phyloP scores from a whole-genome alignment of 2,888 invertebrate genomes.

The Polyommatus icarus region DNA sequence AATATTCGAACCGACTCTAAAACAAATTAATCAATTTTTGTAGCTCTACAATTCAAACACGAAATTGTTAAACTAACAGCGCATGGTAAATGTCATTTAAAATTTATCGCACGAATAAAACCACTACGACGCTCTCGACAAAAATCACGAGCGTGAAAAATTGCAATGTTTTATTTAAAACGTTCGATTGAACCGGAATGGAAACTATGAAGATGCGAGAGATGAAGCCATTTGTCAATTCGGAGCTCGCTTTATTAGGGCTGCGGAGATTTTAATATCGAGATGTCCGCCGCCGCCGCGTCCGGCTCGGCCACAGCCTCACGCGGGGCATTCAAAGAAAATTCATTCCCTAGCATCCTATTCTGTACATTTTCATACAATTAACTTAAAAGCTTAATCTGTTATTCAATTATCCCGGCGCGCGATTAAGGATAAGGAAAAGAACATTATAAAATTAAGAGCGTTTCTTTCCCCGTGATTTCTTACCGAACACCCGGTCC shows the following conservation, averaged over 20 bases:
- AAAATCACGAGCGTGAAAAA: constrained; percentile 10
- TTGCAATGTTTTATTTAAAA: constrained; percentile 1
- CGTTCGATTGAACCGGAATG: background rate
- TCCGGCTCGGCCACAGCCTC: background rate
- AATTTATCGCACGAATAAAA: constrained; percentile 23
- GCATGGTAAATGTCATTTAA: constrained; percentile 9
- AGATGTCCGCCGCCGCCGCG: background rate
- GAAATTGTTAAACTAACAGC: constrained; percentile 17
- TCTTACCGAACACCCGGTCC: constrained; percentile 17
- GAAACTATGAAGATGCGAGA: background rate
- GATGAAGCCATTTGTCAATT: constrained; percentile 19
- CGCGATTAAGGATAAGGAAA: constrained; percentile 20
- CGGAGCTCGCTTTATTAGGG: background rate
- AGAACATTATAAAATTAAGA: constrained; percentile 25
- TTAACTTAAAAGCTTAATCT: constrained; percentile 28
- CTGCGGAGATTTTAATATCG: constrained; percentile 3
- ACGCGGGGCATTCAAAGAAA: background rate
- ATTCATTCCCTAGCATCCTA: background rate
- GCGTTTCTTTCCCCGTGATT: constrained; percentile 21
- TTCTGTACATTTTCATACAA: constrained; percentile 14
- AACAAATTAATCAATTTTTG: constrained; percentile 3
- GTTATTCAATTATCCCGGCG: constrained; percentile 19
- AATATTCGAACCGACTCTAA: background rate
- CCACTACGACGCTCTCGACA: constrained; percentile 12
- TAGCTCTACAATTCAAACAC: constrained; percentile 4